Conservation (phyloP, 2,113 vertebrate genomes). For the Opisthocomus hoazin region DNA sequence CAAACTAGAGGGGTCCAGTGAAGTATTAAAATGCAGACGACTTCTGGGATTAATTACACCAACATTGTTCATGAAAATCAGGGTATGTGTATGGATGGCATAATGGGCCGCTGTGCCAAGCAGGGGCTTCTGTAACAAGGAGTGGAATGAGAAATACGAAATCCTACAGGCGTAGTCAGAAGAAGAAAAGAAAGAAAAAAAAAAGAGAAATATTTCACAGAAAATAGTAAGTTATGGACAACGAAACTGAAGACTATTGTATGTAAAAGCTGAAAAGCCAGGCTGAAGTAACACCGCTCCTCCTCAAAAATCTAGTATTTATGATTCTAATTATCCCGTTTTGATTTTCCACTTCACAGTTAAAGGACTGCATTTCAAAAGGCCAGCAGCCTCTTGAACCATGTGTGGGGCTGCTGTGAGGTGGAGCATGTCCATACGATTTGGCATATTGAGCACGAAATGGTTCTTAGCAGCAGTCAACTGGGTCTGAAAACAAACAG, state of each 20-base stretch:
- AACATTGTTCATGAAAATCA: background rate
- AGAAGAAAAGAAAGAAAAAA: background rate
- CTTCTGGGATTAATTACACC: background rate
- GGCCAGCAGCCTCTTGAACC: conserved; percentile 48
- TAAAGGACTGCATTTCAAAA: conserved; percentile 29
- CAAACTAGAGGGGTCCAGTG: background rate
- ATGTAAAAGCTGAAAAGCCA: background rate
- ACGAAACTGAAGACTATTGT: background rate
- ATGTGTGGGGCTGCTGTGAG: conserved; percentile 53
- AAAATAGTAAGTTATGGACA: background rate
- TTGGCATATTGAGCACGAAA: conserved; percentile 56
- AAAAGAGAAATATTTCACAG: background rate
- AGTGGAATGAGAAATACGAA: background rate
- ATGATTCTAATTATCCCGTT: conserved; percentile 24
- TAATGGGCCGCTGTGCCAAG: background rate
- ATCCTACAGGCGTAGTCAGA: background rate
- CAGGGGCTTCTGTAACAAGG: background rate
- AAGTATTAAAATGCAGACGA: background rate
- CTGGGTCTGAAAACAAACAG: conserved; percentile 60
- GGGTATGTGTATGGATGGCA: background rate
- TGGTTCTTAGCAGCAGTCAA: conserved; percentile 55
- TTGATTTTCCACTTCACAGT: conserved; percentile 35
- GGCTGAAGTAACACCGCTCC: background rate
- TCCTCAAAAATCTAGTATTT: conserved; percentile 16
- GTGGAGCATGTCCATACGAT: conserved; percentile 47